A percentile compares a stretch with the other conserved stretches of the same genome.
phyloP scores from a whole-genome alignment of 2,797 vertebrate species.

The Lepus oiostolus region DNA sequence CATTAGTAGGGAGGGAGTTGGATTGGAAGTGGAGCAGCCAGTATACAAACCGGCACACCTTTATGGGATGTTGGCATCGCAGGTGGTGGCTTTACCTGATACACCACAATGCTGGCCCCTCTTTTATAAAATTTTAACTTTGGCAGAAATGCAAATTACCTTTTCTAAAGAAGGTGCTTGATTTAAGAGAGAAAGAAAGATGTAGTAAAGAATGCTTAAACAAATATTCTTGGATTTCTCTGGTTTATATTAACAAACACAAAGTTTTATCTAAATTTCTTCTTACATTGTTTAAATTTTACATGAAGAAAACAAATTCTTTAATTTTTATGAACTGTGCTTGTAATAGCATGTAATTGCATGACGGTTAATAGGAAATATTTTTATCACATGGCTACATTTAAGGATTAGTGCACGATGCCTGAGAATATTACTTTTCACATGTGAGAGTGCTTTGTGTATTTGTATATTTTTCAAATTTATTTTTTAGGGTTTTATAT shows the following conservation, averaged over 20 bases:
- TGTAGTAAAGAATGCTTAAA: not conserved
- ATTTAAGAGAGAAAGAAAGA: conserved; percentile 45
- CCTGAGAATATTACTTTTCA: conserved; percentile 47
- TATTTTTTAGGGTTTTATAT: conserved; percentile 93
- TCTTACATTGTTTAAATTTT: conserved; percentile 56
- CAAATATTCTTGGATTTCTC: not conserved
- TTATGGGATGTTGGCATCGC: too few species aligned
- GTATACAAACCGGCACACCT: too few species aligned
- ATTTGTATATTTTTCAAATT: conserved; percentile 40
- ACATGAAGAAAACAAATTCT: not conserved
- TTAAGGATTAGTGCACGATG: conserved; percentile 41
- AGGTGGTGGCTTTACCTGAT: too few species aligned
- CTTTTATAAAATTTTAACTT: not conserved
- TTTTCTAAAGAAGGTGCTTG: conserved; percentile 70
- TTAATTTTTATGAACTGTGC: not conserved
- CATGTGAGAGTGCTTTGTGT: conserved; percentile 43
- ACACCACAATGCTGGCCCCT: too few species aligned
- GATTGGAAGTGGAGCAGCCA: too few species aligned
- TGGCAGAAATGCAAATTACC: not conserved
- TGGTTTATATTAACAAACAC: conserved; percentile 30
- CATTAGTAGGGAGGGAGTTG: too few species aligned
- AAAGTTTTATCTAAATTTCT: conserved; percentile 57
- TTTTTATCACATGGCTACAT: not conserved
- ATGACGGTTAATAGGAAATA: conserved; percentile 17
- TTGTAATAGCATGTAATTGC: not conserved